Percentiles rank a stretch among this genome's conserved stretches.
Conservation (phyloP, 2,888 invertebrate genomes). For the Rotaria sp. region DNA sequence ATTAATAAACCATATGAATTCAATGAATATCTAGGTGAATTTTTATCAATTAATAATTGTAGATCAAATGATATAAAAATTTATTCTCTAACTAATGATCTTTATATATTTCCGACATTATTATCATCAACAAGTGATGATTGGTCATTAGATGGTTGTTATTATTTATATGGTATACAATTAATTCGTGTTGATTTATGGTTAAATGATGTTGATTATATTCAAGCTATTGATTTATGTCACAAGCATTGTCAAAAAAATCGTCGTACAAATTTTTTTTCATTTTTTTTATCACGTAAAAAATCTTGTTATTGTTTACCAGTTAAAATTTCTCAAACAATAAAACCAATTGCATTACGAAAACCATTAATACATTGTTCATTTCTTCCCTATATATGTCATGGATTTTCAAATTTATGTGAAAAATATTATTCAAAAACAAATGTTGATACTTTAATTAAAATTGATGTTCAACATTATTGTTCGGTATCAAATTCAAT, state of each 20-base stretch:
- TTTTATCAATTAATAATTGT: background rate
- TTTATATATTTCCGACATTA: background rate
- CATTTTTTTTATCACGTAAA: background rate
- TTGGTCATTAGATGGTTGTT: conserved; percentile 23
- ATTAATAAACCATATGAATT: background rate
- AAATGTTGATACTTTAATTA: background rate
- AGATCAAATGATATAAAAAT: background rate
- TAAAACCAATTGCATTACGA: background rate
- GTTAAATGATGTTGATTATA: background rate
- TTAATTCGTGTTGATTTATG: background rate
- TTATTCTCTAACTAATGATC: background rate
- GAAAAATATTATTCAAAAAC: background rate
- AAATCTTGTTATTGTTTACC: conserved; percentile 25
- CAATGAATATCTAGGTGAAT: background rate
- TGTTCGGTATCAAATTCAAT: background rate
- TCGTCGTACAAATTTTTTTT: background rate
- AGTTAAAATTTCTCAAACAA: background rate
- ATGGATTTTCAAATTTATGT: background rate
- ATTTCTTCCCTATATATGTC: conserved; percentile 1
- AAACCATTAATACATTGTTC: conserved; percentile 19
- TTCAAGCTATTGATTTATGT: background rate
- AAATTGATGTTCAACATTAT: background rate
- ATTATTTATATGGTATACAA: background rate
- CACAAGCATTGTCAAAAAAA: background rate
- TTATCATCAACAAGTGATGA: background rate